A percentile compares a stretch with the other conserved stretches of the same genome.
Evolutionary conservation across 2,113 vertebrate species (phyloP).

Genomic region (Ceyx melanurus): DNA sequence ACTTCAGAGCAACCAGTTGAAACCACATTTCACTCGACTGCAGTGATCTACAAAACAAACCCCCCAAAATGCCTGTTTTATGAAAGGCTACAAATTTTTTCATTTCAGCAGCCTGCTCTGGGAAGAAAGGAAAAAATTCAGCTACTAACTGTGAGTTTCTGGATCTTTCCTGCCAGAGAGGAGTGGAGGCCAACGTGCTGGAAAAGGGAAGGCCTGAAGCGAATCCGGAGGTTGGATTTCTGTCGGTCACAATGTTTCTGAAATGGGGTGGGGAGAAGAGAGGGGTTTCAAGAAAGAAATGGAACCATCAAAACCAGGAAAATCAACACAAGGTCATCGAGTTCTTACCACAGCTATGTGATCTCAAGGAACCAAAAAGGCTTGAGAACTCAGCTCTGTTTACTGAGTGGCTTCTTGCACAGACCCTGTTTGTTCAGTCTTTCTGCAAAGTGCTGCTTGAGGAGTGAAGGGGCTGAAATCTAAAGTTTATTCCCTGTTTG

Average conservation of each 20-base stretch:
- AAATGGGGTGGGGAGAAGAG: not conserved
- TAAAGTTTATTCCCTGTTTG: not conserved
- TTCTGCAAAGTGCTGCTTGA: not conserved
- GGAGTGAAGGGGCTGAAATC: not conserved
- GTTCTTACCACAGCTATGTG: not conserved
- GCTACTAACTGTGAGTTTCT: constrained; percentile 92
- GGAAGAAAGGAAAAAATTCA: constrained; percentile 9
- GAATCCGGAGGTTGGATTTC: constrained; percentile 94
- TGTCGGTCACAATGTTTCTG: constrained; percentile 98
- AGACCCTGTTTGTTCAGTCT: not conserved
- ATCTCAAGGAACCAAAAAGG: not conserved
- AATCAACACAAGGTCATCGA: not conserved
- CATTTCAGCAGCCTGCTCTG: not conserved
- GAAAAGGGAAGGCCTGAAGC: constrained; percentile 97
- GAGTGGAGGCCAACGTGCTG: constrained; percentile 97
- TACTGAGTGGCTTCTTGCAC: not conserved
- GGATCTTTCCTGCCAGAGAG: constrained; percentile 95
- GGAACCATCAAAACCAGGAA: not conserved
- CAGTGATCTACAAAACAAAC: not conserved
- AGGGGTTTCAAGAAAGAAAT: not conserved
- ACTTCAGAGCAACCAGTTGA: not conserved
- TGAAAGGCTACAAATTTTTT: not conserved
- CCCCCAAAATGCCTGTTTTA: not conserved
- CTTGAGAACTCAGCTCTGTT: not conserved
- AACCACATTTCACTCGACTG: not conserved